Evolutionary conservation across 2,888 invertebrate genomes (phyloP).

Genomic region (Muscina levida): DNA sequence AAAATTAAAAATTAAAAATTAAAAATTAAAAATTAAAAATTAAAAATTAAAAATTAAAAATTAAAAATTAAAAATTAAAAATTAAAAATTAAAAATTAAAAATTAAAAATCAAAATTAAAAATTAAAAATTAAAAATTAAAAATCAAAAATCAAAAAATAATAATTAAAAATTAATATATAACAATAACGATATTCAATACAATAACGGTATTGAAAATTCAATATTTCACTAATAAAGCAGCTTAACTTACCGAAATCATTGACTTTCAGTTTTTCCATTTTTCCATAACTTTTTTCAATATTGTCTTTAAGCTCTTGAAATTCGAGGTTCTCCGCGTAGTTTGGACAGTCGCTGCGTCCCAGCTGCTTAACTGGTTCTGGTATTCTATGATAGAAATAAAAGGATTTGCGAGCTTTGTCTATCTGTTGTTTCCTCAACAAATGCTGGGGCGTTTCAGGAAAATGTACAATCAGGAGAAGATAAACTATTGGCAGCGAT

Average conservation of each 20-base stretch:
- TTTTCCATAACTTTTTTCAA: conserved; percentile 46
- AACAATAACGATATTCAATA: too few species aligned
- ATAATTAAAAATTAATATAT: too few species aligned
- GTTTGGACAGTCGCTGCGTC: conserved; percentile 68
- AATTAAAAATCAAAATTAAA: too few species aligned
- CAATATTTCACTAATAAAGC: too few species aligned
- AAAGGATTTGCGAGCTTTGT: conserved; percentile 72
- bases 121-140: too few species aligned
- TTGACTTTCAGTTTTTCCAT: conserved; percentile 64
- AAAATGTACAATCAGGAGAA: conserved; percentile 68
- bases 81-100: too few species aligned
- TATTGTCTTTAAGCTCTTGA: conserved; percentile 42
- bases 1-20: too few species aligned
- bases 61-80: too few species aligned
- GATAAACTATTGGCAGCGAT: conserved; percentile 72
- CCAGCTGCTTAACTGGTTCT: conserved; percentile 61
- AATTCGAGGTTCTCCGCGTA: conserved; percentile 64
- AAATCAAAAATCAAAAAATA: too few species aligned
- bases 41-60: too few species aligned
- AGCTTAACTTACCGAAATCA: conserved; percentile 72
- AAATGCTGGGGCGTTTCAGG: conserved; percentile 77
- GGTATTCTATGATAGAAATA: conserved; percentile 74
- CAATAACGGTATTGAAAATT: too few species aligned
- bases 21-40: too few species aligned
- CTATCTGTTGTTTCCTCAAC: conserved; percentile 66